Percentiles rank a stretch among this genome's conserved stretches.
phyloP scores from a whole-genome alignment of 2,113 vertebrate species.

The Rhinolophus sinicus region DNA sequence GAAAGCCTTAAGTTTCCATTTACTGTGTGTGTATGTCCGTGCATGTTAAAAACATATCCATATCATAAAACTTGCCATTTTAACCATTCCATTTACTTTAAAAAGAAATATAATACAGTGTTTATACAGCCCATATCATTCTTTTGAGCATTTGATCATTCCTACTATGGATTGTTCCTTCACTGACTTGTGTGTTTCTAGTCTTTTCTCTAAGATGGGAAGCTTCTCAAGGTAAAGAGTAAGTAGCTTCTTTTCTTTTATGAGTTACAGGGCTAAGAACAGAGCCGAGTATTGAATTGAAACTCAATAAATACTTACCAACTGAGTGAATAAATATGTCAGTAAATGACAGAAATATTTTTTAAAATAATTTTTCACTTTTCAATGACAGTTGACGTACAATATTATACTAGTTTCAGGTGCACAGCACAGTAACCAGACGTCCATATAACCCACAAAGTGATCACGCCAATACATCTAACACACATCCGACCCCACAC shows the following conservation, averaged over 20 bases:
- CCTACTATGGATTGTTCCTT: not conserved
- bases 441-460: too few species aligned
- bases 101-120: not conserved
- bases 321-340: not conserved
- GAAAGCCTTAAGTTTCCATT: not conserved
- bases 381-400: too few species aligned
- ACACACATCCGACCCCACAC: too few species aligned
- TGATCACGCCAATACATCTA: too few species aligned
- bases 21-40: not conserved
- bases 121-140: not conserved
- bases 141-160: not conserved
- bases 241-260: constrained; percentile 1
- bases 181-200: not conserved
- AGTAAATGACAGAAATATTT: not conserved
- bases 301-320: not conserved
- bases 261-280: not conserved
- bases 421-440: too few species aligned
- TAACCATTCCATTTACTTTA: not conserved
- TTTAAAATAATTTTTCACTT: too few species aligned
- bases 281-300: not conserved
- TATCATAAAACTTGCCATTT: not conserved
- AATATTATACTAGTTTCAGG: too few species aligned
- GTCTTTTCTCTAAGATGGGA: not conserved
- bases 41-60: not conserved
- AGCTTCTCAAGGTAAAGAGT: not conserved